Base-by-base conservation (phyloP, 2,797 vertebrate species). In the Lepus oiostolus region DNA sequence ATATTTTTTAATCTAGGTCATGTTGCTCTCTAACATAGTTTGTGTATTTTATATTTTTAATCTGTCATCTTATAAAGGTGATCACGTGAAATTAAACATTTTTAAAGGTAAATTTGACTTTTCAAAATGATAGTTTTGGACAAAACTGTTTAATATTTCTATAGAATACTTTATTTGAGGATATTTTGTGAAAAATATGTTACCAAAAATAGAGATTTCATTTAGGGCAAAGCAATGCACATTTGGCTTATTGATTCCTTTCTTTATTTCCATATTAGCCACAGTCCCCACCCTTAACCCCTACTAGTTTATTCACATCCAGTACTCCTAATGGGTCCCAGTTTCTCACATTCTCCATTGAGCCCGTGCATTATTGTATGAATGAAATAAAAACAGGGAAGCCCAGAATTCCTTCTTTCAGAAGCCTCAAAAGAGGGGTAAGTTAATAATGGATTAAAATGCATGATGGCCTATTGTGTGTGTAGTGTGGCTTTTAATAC, bases 381-480 rank as follows among this genome's bases (percentile, higher is more conserved):
- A 99, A 99, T 98, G 99, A 99, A 98, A 99, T 99, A 98, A 99
- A 99, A 99, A 99, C 98, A 98, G 98, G 99, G 98, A 99, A 99
- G 97, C 99, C 99, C 98, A 99, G 99, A 99, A 99, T 99, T 97
- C 98, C 99, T 97, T 99, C 99, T 98, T 98, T 99, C 98, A 99
- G 98, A 98, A 99, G 98, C 97, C 98, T 99, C 96, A 99, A 98
- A 98, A 99, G 99, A 99, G 99, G 99, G 99, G 99, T 99, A 99
- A 99, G 99, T 99, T 97, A 96, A 97, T 97, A 97, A 98, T 91
- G 96, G 97, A 97, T 98, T 97, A 98, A 97, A 98, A 98, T 98
- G 98, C 98, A 98, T 98, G 98, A 98, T 98, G 98, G 98, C 98
- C 98, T 98, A 97, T 98, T 98, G 98, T 98, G 98, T 98, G 98